These are phyloP conservation scores for Raja brachyura DNA, from an alignment of 2,113 vertebrate species.

Conservation along the genomic window DNA sequence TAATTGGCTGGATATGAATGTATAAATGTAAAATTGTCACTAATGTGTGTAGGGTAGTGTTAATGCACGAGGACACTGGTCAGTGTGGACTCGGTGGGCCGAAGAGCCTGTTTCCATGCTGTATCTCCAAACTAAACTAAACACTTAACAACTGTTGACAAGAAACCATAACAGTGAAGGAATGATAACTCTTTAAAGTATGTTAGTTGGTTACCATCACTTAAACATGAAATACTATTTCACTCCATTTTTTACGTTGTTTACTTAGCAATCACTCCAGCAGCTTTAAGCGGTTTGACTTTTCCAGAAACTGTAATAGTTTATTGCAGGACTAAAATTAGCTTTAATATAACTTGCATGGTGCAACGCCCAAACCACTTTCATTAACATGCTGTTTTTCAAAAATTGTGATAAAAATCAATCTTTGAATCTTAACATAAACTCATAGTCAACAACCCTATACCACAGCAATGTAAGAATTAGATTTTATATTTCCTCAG, in stretches of 20 bases:
- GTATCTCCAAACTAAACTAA: too few relatives aligned
- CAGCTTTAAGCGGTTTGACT: background rate
- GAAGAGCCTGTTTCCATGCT: too few relatives aligned
- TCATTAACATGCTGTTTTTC: conserved; percentile 5
- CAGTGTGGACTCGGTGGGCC: too few relatives aligned
- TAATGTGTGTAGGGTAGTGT: too few relatives aligned
- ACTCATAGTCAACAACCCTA: background rate
- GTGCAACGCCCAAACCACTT: background rate
- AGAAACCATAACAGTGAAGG: background rate
- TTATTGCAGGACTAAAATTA: conserved; percentile 25
- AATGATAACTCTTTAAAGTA: background rate
- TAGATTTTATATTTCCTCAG: background rate
- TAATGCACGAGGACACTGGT: too few relatives aligned
- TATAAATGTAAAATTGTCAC: too few relatives aligned
- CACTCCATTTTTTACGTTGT: conserved; percentile 1
- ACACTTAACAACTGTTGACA: too few relatives aligned
- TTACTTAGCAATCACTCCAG: background rate
- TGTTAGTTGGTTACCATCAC: background rate
- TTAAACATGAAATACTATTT: conserved; percentile 1
- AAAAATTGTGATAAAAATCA: conserved; percentile 16
- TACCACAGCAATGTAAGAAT: background rate
- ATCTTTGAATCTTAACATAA: background rate
- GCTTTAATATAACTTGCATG: background rate
- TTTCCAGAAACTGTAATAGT: background rate
- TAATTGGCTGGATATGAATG: too few relatives aligned